These are phyloP conservation scores for Dromas ardeola DNA, from an alignment of 2,113 vertebrate genomes.

Conservation along the genomic window DNA sequence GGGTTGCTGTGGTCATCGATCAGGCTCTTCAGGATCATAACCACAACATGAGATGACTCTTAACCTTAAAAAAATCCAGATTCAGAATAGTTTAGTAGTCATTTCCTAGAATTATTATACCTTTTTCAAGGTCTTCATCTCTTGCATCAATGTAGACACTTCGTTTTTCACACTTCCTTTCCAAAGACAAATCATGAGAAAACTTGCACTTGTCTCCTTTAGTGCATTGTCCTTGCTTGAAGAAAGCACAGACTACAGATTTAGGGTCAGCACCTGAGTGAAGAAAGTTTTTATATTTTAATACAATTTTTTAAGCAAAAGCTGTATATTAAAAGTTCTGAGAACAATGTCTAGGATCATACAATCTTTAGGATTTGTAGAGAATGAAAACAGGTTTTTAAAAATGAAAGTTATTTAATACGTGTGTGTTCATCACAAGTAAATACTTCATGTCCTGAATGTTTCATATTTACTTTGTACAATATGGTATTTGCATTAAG, in stretches of 20 bases:
- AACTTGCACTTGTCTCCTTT: slow-evolving; percentile 99
- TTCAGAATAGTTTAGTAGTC: background rate
- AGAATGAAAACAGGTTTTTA: accelerated
- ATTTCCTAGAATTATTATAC: slow-evolving; percentile 53
- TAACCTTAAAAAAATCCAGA: background rate
- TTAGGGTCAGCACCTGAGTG: slow-evolving; percentile 93
- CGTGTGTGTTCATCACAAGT: background rate
- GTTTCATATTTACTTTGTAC: background rate
- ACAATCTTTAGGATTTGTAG: background rate
- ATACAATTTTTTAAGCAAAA: background rate
- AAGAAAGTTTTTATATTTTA: background rate
- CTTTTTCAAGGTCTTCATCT: slow-evolving; percentile 97
- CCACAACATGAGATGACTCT: background rate
- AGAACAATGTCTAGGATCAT: accelerated
- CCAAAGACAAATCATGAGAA: slow-evolving; percentile 94
- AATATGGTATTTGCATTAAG: background rate
- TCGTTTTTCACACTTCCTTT: slow-evolving; percentile 95
- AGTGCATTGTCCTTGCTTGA: slow-evolving; percentile 97
- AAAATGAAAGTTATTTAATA: background rate
- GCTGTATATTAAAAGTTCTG: background rate
- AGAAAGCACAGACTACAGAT: slow-evolving; percentile 97
- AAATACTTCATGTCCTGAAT: background rate
- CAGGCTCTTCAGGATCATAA: background rate
- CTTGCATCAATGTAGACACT: slow-evolving; percentile 94
- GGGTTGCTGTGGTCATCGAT: background rate